Evolutionary conservation across 1,140 invertebrate genomes (phyloP).

Genomic region (Rhynchophorus ferrugineus): DNA sequence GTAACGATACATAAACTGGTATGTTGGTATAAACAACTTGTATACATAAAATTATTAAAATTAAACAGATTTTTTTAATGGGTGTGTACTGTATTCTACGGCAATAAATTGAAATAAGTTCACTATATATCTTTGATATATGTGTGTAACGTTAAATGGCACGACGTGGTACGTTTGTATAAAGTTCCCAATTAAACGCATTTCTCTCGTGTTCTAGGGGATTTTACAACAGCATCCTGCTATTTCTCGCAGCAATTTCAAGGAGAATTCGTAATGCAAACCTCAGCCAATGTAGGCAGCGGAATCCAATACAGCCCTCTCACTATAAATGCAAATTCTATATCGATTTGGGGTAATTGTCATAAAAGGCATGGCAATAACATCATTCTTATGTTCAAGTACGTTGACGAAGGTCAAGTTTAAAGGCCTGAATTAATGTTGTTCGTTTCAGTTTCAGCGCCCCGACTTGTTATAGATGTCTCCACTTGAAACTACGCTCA

Average conservation of each 20-base stretch:
- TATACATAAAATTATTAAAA: too few relatives aligned
- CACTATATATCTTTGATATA: too few relatives aligned
- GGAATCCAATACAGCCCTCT: slow-evolving; percentile 55
- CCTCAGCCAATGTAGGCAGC: slow-evolving; percentile 40
- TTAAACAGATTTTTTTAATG: too few relatives aligned
- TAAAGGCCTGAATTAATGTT: neutral
- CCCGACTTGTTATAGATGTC: slow-evolving; percentile 53
- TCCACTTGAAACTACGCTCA: slow-evolving; percentile 52
- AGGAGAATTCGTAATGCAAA: slow-evolving; percentile 60
- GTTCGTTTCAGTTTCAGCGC: slow-evolving; percentile 42
- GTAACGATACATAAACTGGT: too few relatives aligned
- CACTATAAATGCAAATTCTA: slow-evolving; percentile 56
- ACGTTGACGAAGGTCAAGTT: slow-evolving; percentile 21
- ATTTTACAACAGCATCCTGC: slow-evolving; percentile 41
- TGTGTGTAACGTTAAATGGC: too few relatives aligned
- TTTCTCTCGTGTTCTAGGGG: slow-evolving; percentile 26
- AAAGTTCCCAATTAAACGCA: too few relatives aligned
- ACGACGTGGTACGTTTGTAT: too few relatives aligned
- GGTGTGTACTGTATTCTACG: too few relatives aligned
- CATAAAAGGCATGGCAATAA: slow-evolving; percentile 53
- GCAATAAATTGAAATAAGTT: too few relatives aligned
- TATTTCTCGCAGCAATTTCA: slow-evolving; percentile 63
- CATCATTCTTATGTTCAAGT: slow-evolving; percentile 58
- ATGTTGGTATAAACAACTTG: too few relatives aligned
- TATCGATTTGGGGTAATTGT: slow-evolving; percentile 62